Base-by-base conservation (phyloP, 2,797 vertebrate genomes). In the Lacerta viridis region DNA sequence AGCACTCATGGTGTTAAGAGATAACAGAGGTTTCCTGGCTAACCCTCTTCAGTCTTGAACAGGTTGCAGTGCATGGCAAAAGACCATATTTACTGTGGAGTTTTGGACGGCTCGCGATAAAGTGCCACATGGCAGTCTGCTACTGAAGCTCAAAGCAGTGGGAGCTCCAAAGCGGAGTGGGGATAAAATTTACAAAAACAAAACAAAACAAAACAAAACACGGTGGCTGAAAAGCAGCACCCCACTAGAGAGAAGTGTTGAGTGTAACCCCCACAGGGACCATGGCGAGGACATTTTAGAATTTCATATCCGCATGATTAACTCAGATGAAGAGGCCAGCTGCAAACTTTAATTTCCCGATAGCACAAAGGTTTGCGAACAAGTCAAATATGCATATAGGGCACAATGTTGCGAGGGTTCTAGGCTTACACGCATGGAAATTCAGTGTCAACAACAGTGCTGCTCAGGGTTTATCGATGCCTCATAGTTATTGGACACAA, bases 301-400 rank as follows among this genome's bases (percentile, higher is more conserved):
- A 94, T 94, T 96, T 97, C 94, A 90, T 96, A 96, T 97, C 94
- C 94, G 96, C 97, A 95, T 96, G 96, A 96, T 96, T 97, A 97
- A 95, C 94, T 96, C 95, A 95, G 96, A 97, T 97, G 95, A 97
- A 97, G 97, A 95, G 95, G 93, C 95, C 97, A 97, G 96, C 97
- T 97, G 97, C 97, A 97, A 96, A 97, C 93, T 96, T 97, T 97
- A 96, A 97, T 97, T 96, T 97, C 96, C 96, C 96, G 95, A 96
- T 94, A 95, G 96, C 95, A 97, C 96, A 97, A 97, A 95, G 92
- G 95, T 91, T 93, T 77, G 90, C 72, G 95, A 96, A 96, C 95
- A 96, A 96, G 96, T 96, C 95, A 95, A 92, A 95, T 88, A 64
- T 78, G 64, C 27, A 77, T 96, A 92, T 95, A 95, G 95, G 93